These are phyloP conservation scores for Bufotes viridis DNA, from an alignment of 2,797 vertebrate genomes.

Conservation along the genomic window DNA sequence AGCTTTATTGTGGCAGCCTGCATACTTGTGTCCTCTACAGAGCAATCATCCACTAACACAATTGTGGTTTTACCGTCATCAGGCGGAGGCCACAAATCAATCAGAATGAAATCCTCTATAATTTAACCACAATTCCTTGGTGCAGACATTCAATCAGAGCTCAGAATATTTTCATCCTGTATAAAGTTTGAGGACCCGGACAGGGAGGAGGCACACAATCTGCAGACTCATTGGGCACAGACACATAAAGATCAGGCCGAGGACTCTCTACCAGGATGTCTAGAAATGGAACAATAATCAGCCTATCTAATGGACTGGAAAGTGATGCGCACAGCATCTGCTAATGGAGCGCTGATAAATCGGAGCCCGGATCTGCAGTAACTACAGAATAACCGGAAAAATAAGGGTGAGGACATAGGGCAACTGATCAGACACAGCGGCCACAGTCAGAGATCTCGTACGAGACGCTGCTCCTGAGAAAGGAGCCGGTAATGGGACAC, in stretches of 20 bases:
- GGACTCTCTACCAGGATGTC: not conserved
- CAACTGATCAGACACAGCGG: not conserved
- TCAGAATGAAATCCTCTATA: not conserved
- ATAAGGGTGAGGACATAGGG: not conserved
- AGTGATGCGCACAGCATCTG: conserved; percentile 13
- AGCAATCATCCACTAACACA: not conserved
- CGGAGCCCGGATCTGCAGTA: conserved; percentile 4
- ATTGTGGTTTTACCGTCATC: conserved; percentile 8
- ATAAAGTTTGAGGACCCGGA: not conserved
- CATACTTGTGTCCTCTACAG: not conserved
- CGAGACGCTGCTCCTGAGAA: not conserved
- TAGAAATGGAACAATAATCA: conserved; percentile 20
- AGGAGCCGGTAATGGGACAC: not conserved
- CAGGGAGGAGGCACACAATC: not conserved
- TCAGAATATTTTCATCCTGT: not conserved
- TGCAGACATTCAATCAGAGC: not conserved
- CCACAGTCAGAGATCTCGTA: not conserved
- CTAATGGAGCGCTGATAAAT: conserved; percentile 27
- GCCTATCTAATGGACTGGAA: conserved; percentile 37
- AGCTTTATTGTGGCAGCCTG: not conserved
- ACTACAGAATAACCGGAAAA: conserved; percentile 18
- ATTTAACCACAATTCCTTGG: not conserved
- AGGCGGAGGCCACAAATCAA: not conserved
- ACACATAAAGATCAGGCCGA: not conserved
- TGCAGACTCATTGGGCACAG: not conserved